These are phyloP conservation scores for Drosophila antonietae DNA, from an alignment of 2,888 invertebrate species.

Conservation along the genomic window DNA sequence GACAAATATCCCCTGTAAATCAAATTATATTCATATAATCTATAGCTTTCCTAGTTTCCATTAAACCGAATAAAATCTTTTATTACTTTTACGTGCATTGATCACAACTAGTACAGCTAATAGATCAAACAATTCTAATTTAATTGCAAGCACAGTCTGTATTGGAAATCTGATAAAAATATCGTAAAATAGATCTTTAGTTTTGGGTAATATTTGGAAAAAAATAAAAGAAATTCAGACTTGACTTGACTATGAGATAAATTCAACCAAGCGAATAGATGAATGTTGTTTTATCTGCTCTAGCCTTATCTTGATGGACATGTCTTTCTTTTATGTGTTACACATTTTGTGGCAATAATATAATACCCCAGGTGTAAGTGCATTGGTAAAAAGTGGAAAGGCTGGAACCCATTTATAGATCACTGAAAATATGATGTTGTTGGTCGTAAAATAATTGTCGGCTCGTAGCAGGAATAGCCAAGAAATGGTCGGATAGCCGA, in stretches of 20 bases:
- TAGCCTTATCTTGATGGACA: not conserved
- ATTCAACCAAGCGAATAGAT: not conserved
- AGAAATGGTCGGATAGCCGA: slow-evolving; percentile 20
- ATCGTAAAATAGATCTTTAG: not conserved
- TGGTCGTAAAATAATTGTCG: slow-evolving; percentile 75
- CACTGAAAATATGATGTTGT: slow-evolving; percentile 45
- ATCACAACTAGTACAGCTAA: not conserved
- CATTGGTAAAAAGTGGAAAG: slow-evolving; percentile 2
- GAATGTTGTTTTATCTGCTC: not conserved
- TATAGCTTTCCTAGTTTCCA: not conserved
- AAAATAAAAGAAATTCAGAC: too few relatives aligned
- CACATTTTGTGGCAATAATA: slow-evolving; percentile 9
- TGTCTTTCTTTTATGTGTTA: slow-evolving; percentile 1
- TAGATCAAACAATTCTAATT: not conserved
- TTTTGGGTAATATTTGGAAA: not conserved
- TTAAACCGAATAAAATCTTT: not conserved
- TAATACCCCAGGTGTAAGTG: not conserved
- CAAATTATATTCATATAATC: not conserved
- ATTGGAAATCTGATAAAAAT: not conserved
- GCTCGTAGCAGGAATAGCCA: slow-evolving; percentile 46
- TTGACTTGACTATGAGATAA: not conserved
- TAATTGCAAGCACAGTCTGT: not conserved
- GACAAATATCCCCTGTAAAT: not conserved
- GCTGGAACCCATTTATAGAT: slow-evolving; percentile 43
- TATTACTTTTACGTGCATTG: not conserved